A percentile compares a stretch with the other conserved stretches of the same genome.
Conservation (phyloP, 2,113 vertebrate genomes). For the Clinocottus analis region DNA sequence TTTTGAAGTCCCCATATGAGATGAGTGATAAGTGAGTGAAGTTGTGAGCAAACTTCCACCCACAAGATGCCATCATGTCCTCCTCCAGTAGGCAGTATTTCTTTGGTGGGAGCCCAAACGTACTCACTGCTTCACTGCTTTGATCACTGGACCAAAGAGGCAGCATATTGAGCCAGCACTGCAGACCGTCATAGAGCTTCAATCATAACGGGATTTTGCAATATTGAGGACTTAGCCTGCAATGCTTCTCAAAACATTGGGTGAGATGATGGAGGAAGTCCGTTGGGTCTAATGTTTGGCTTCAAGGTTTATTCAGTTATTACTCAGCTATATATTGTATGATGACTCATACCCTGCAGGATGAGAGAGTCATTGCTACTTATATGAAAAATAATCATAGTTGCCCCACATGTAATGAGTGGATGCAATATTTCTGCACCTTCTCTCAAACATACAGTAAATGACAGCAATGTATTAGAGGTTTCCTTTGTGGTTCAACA, state of each 20-base stretch:
- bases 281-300: conserved; percentile 35
- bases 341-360: conserved; percentile 38
- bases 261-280: conserved; percentile 34
- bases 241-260: conserved; percentile 54
- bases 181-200: conserved; percentile 56
- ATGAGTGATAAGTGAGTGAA: conserved; percentile 27
- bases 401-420: neutral
- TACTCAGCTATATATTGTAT: conserved; percentile 45
- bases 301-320: conserved; percentile 59
- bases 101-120: conserved; percentile 63
- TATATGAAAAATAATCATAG: conserved; percentile 12
- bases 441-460: conserved; percentile 12
- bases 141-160: conserved; percentile 74
- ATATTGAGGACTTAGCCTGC: conserved; percentile 59
- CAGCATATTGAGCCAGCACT: conserved; percentile 57
- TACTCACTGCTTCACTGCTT: conserved; percentile 65
- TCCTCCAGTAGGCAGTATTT: conserved; percentile 61
- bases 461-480: neutral
- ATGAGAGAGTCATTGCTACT: conserved; percentile 19
- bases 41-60: conserved; percentile 56
- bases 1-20: conserved; percentile 26
- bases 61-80: conserved; percentile 54
- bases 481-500: neutral
- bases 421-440: neutral
- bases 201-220: conserved; percentile 59